These are phyloP conservation scores for Nomada lathburiana DNA, from an alignment of 2,888 invertebrate species.

Conservation along the genomic window DNA sequence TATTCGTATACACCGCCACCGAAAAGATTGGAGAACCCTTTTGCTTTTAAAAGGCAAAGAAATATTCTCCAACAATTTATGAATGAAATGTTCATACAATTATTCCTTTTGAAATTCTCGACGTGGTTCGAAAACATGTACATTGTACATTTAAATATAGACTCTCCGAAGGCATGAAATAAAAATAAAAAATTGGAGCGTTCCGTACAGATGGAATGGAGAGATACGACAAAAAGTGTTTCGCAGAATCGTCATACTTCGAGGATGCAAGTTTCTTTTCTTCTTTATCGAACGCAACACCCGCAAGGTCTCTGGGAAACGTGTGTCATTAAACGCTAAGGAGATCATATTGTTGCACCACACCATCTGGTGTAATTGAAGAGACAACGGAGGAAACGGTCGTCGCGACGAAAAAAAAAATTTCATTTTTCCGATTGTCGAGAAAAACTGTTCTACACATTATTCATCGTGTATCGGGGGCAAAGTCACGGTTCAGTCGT, in stretches of 20 bases:
- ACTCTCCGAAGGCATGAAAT: no score
- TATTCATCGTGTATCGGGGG: conserved; percentile 62
- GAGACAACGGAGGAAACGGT: not conserved
- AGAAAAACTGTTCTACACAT: conserved; percentile 46
- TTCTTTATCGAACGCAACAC: not conserved
- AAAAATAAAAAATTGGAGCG: no score
- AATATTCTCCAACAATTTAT: no score
- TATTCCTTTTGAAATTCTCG: no score
- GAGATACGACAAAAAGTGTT: no score
- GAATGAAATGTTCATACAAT: no score
- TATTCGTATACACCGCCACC: no score
- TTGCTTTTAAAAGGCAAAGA: no score
- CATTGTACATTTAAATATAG: no score
- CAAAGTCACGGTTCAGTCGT: conserved; percentile 68
- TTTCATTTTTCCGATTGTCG: conserved; percentile 25
- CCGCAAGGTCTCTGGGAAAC: not conserved
- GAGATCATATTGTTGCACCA: conserved; percentile 4
- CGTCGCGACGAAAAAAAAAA: conserved; percentile 12
- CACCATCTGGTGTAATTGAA: not conserved
- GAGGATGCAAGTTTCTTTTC: not conserved
- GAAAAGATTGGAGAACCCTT: no score
- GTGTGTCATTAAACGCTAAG: not conserved
- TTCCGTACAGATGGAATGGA: no score
- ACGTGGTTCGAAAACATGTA: no score
- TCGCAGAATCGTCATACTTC: not conserved